Evolutionary conservation across 2,113 vertebrate species (phyloP).

Genomic region (Channa argus): DNA sequence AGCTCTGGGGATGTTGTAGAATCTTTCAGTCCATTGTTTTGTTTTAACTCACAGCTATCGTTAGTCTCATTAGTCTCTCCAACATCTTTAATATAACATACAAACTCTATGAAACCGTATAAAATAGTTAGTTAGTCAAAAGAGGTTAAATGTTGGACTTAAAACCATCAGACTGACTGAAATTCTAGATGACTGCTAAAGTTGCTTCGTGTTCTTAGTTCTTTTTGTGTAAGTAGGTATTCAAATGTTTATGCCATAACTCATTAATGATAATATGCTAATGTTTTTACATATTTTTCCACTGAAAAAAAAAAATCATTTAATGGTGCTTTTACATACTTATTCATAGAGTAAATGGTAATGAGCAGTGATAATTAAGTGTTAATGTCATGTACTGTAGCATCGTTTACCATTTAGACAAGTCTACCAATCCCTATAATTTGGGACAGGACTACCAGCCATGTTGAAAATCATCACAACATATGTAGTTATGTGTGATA

Average conservation of each 20-base stretch:
- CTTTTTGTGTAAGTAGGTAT: not conserved
- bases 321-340: not conserved
- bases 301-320: not conserved
- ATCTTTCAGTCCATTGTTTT: too few relatives aligned
- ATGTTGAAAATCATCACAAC: too few relatives aligned
- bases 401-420: not conserved
- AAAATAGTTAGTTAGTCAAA: too few relatives aligned
- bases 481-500: not conserved
- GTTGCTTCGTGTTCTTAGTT: not conserved
- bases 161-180: too few relatives aligned
- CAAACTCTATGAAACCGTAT: too few relatives aligned
- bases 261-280: not conserved
- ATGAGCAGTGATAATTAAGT: not conserved
- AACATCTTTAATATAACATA: too few relatives aligned
- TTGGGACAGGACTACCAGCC: too few relatives aligned
- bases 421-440: not conserved
- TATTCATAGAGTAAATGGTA: too few relatives aligned
- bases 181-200: not conserved
- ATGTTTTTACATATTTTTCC: conserved; percentile 3
- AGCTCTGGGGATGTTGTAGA: too few relatives aligned
- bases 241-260: not conserved
- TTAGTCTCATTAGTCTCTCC: too few relatives aligned
- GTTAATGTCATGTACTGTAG: not conserved
- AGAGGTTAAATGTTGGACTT: too few relatives aligned
- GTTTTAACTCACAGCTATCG: too few relatives aligned